phyloP scores from a whole-genome alignment of 2,888 invertebrate species.

The Lycaena phlaeas region DNA sequence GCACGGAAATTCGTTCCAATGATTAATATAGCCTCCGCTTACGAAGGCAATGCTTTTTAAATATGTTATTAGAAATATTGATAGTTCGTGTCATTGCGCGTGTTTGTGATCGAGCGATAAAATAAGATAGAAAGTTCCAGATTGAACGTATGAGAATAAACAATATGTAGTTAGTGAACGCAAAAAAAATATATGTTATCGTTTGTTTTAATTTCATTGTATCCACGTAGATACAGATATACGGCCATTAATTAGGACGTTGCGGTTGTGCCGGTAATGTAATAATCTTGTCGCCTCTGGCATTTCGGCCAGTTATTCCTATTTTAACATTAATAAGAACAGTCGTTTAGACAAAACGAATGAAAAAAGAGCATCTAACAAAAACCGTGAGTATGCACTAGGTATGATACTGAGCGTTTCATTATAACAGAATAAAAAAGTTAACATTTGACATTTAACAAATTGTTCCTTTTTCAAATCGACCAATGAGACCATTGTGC shows the following conservation, averaged over 20 bases:
- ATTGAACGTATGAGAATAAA: conserved; percentile 48
- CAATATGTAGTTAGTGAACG: conserved; percentile 45
- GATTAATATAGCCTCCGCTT: conserved; percentile 67
- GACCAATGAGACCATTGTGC: conserved; percentile 72
- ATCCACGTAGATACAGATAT: conserved; percentile 37
- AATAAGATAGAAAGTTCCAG: conserved; percentile 27
- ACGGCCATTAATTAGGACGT: conserved; percentile 50
- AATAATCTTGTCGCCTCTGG: conserved; percentile 59
- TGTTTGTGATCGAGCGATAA: conserved; percentile 63
- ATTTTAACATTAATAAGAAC: conserved; percentile 59
- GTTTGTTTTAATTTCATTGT: conserved; percentile 20
- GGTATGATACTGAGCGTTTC: conserved; percentile 63
- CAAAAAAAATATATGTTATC: conserved; percentile 39
- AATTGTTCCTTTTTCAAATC: conserved; percentile 74
- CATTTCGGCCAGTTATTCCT: conserved; percentile 44
- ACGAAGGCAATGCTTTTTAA: conserved; percentile 67
- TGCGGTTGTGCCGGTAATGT: conserved; percentile 36
- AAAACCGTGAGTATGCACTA: conserved; percentile 57
- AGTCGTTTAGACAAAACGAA: conserved; percentile 54
- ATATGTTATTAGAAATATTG: conserved; percentile 71
- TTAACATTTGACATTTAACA: conserved; percentile 74
- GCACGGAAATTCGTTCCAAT: conserved; percentile 70
- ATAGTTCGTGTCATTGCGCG: conserved; percentile 69
- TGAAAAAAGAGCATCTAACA: conserved; percentile 60
- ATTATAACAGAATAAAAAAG: conserved; percentile 67